Conservation (phyloP, 2,797 vertebrate species). For the Pyrocephalus nanus region DNA sequence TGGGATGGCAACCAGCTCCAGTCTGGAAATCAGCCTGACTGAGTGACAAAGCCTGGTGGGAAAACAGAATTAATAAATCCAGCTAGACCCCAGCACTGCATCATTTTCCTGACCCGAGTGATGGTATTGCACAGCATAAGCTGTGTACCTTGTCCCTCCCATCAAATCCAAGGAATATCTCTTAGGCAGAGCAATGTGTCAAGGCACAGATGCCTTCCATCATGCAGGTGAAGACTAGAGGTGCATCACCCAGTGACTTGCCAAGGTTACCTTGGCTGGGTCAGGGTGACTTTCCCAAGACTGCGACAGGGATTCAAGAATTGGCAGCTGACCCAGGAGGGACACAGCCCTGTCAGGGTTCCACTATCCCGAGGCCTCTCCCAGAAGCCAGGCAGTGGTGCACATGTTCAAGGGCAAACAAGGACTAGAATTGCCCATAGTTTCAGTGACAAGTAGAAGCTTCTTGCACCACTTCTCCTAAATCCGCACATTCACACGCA, state of each 20-base stretch:
- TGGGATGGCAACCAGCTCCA: background rate
- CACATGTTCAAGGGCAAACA: background rate
- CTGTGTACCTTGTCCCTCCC: background rate
- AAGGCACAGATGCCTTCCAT: background rate
- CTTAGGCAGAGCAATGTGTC: accelerated
- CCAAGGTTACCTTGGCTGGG: background rate
- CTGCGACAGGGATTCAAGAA: background rate
- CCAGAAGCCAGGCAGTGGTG: background rate
- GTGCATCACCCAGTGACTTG: background rate
- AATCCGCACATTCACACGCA: background rate
- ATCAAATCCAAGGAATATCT: background rate
- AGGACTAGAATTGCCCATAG: background rate
- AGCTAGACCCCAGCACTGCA: background rate
- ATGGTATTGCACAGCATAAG: background rate
- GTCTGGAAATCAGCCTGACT: background rate
- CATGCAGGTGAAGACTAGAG: background rate
- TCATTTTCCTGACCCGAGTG: background rate
- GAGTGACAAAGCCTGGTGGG: background rate
- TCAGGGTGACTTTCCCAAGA: background rate
- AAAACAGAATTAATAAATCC: background rate
- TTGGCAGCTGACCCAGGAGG: background rate
- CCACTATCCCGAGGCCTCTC: background rate
- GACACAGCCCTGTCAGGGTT: background rate
- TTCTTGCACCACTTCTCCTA: background rate
- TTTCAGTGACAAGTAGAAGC: background rate